Base-by-base conservation (phyloP, 2,797 vertebrate genomes). In the Pipistrellus pipistrellus region DNA sequence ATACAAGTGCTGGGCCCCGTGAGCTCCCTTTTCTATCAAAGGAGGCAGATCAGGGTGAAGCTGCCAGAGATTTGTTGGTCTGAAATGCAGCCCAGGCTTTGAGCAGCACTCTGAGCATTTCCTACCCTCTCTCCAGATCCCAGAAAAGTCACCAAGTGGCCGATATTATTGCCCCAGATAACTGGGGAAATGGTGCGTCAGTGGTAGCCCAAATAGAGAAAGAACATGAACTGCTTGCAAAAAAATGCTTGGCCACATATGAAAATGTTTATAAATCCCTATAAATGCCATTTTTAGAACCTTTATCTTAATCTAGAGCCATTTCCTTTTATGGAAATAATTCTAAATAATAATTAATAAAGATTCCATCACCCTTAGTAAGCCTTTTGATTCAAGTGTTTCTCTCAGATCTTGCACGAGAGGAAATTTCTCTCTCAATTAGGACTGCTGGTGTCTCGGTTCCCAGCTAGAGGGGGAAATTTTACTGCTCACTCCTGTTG, bases 261-360 rank as follows among this genome's bases (percentile, higher is more conserved):
- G 66, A 89, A 93, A 66, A 73, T 72, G 46, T 85, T 87, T 87
- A 66, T 62, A 86, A 88, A 17, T 69, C 35, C 27, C 12, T 91
- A 75, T 66, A 95, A 91, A 77, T 27, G 64, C 5, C 14, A 71
- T 23, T 69, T 93, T 93, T 71, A 82, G 76, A 92, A 55, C 77
- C 76, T 57, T 82, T 14, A 44, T 96, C 68, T 94, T 96, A 78
- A 90, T 91, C 41, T 66, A 88, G 35, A 78, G 13, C 5, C 55
- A 82, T 82, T 93, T 84, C 27, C 20, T 89, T 91, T 73, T 68
- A 93, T 64, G 77, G 14, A 68, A 96, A 85, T 71, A 59, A 44
- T 80, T 83, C 30, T 83, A 66, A 66, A 82, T 48, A 44, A 82
- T 46, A 48, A 23, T 83, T 93, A 92, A 93, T 81, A 81, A 94